These are phyloP conservation scores for Eidolon dupreanum DNA, from an alignment of 2,797 vertebrate genomes.

Conservation along the genomic window DNA sequence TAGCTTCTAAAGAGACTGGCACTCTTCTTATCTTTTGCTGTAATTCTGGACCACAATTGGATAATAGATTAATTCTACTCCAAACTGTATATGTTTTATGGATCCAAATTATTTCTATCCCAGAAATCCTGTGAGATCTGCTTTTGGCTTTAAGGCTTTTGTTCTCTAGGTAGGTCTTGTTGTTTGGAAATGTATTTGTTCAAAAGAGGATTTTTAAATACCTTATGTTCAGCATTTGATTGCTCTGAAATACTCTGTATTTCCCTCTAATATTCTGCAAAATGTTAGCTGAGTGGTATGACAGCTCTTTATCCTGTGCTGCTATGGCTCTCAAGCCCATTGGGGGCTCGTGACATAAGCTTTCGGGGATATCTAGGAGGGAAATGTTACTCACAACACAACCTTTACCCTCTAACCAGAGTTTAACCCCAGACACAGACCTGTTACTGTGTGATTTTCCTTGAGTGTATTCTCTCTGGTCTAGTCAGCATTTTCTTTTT, in stretches of 20 bases:
- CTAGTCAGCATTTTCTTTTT: not conserved
- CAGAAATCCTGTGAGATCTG: not conserved
- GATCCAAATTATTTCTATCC: not conserved
- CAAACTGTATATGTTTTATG: not conserved
- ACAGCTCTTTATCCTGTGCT: not conserved
- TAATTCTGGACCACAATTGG: not conserved
- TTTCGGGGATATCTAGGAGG: not conserved
- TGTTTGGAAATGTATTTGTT: not conserved
- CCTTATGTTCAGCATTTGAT: not conserved
- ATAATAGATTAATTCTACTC: not conserved
- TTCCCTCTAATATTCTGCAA: not conserved
- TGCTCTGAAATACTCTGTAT: not conserved
- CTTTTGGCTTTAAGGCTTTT: not conserved
- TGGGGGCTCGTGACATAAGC: not conserved
- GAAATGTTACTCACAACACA: not conserved
- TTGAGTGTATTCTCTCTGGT: not conserved
- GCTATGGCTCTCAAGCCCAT: rapidly evolving
- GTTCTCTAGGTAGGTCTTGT: not conserved
- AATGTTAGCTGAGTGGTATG: not conserved
- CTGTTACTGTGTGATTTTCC: not conserved
- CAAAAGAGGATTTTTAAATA: not conserved
- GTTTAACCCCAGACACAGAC: not conserved
- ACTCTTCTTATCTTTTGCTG: not conserved
- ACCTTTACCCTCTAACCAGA: not conserved
- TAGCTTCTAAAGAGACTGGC: not conserved